Conservation (phyloP, 2,888 invertebrate genomes). For the Drosophila yooni region DNA sequence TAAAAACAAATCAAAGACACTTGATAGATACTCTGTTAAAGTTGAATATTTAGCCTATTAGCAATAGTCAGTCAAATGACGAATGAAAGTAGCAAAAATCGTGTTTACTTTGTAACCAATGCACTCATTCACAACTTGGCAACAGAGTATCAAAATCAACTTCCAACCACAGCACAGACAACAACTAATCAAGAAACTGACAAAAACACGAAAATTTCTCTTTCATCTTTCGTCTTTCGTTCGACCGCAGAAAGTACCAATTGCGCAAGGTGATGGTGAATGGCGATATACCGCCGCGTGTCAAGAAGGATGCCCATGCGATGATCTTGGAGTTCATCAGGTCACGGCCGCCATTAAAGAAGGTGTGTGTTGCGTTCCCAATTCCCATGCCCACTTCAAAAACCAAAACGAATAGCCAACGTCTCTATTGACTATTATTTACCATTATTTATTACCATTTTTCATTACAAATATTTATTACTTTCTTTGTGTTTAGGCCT, state of each 20-base stretch:
- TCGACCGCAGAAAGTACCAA: slow-evolving; percentile 88
- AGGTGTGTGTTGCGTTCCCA: slow-evolving; percentile 86
- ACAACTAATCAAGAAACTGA: slow-evolving; percentile 28
- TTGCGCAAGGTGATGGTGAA: slow-evolving; percentile 94
- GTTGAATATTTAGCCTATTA: not conserved
- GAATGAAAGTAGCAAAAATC: not conserved
- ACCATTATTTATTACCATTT: not conserved
- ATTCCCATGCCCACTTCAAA: slow-evolving; percentile 7
- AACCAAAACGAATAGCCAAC: slow-evolving; percentile 5
- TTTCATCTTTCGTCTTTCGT: slow-evolving; percentile 22
- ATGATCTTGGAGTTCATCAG: slow-evolving; percentile 98
- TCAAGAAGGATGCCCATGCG: slow-evolving; percentile 97
- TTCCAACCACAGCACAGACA: slow-evolving; percentile 10
- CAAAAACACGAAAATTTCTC: slow-evolving; percentile 45
- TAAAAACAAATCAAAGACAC: slow-evolving; percentile 18
- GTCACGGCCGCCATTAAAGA: slow-evolving; percentile 96
- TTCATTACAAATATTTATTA: not conserved
- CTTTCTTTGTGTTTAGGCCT: slow-evolving; percentile 86
- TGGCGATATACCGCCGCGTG: slow-evolving; percentile 92
- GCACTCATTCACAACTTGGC: not conserved
- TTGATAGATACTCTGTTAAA: not conserved
- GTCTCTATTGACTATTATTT: slow-evolving; percentile 2
- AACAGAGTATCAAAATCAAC: slow-evolving; percentile 10
- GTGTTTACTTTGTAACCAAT: not conserved
- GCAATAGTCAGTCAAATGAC: not conserved